Conservation (phyloP, 1,140 invertebrate species). For the Nephila pilipes region DNA sequence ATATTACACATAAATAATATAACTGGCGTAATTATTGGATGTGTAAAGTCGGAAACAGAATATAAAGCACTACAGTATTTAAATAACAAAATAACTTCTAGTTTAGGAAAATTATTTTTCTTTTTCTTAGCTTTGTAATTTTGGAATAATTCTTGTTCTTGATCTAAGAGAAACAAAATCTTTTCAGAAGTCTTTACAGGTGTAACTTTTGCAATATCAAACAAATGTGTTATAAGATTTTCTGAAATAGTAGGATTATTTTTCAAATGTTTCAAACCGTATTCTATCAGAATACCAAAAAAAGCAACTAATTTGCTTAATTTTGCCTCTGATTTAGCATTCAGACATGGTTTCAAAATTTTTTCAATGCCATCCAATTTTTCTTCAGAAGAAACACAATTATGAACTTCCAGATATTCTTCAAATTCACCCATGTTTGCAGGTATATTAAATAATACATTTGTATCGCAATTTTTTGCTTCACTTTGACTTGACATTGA, state of each 20-base stretch:
- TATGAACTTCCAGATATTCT: constrained; percentile 81
- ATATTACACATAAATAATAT: constrained; percentile 92
- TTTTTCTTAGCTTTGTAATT: constrained; percentile 81
- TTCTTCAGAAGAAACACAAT: constrained; percentile 84
- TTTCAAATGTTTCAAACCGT: constrained; percentile 86
- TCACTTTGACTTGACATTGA: not conserved
- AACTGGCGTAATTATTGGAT: constrained; percentile 91
- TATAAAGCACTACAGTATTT: constrained; percentile 85
- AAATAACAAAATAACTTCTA: constrained; percentile 90
- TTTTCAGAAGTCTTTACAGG: constrained; percentile 85
- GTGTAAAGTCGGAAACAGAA: constrained; percentile 93
- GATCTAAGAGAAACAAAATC: constrained; percentile 87
- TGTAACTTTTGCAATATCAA: constrained; percentile 87
- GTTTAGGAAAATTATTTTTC: constrained; percentile 84
- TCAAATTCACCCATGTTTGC: constrained; percentile 86
- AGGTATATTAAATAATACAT: constrained; percentile 85
- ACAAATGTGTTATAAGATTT: constrained; percentile 86
- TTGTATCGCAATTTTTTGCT: constrained; percentile 85
- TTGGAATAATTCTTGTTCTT: constrained; percentile 87
- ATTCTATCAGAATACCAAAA: constrained; percentile 88
- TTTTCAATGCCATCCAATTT: constrained; percentile 88
- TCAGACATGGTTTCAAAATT: constrained; percentile 92
- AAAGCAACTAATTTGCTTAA: constrained; percentile 88
- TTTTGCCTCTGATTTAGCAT: constrained; percentile 86
- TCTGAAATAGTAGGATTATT: constrained; percentile 81